phyloP scores from a whole-genome alignment of 1,140 invertebrate genomes.

The Bombus difficillimus region DNA sequence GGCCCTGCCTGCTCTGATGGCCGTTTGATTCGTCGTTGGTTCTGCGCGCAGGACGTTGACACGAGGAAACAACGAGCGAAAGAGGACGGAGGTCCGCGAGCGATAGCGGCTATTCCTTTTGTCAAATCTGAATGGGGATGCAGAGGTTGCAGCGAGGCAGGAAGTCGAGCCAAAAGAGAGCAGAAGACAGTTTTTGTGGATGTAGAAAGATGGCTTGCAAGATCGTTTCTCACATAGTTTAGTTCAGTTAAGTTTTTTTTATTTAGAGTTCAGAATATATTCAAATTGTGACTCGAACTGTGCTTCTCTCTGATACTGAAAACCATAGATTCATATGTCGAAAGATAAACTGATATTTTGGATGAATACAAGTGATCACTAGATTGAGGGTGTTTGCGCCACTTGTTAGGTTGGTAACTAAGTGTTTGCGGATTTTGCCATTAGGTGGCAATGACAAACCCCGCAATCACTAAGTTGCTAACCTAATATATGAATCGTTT shows the following conservation, averaged over 20 bases:
- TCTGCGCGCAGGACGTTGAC: slow-evolving; percentile 64
- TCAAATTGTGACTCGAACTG: too few relatives aligned
- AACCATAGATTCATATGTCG: too few relatives aligned
- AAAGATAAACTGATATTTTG: too few relatives aligned
- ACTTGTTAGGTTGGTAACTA: too few relatives aligned
- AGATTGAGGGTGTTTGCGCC: too few relatives aligned
- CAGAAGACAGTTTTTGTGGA: background rate
- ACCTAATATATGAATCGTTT: too few relatives aligned
- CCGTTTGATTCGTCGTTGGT: slow-evolving; percentile 59
- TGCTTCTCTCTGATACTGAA: too few relatives aligned
- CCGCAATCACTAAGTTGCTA: too few relatives aligned
- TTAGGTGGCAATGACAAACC: too few relatives aligned
- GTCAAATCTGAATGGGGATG: background rate
- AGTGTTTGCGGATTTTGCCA: too few relatives aligned
- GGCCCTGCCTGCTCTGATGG: slow-evolving; percentile 54
- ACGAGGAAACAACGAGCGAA: slow-evolving; percentile 55
- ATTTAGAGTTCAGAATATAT: too few relatives aligned
- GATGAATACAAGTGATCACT: accelerated
- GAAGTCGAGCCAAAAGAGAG: background rate
- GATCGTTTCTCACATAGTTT: background rate
- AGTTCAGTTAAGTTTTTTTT: too few relatives aligned
- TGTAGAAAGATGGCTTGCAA: background rate
- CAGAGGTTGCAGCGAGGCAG: background rate
- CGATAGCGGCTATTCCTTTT: slow-evolving; percentile 51
- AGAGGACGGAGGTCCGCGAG: slow-evolving; percentile 40